Evolutionary conservation across 2,113 vertebrate genomes (phyloP).

Genomic region (Circaetus gallicus): DNA sequence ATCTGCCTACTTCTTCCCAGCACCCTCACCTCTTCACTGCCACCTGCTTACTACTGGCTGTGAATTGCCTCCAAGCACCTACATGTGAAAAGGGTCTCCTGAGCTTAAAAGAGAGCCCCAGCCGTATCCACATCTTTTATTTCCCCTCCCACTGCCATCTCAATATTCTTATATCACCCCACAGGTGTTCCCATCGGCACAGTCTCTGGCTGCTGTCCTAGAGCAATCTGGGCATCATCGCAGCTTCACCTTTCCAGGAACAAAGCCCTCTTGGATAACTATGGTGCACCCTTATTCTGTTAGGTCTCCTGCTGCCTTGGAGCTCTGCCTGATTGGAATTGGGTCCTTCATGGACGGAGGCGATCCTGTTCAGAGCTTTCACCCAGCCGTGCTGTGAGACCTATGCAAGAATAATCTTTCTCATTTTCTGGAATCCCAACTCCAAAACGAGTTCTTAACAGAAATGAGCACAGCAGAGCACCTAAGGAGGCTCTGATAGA

Average conservation of each 20-base stretch:
- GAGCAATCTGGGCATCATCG: background rate
- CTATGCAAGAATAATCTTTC: background rate
- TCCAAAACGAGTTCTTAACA: background rate
- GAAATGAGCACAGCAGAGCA: background rate
- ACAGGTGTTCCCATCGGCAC: background rate
- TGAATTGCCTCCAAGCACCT: background rate
- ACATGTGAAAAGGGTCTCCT: background rate
- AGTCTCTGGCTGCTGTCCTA: background rate
- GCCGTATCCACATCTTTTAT: background rate
- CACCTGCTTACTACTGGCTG: background rate
- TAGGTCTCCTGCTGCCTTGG: background rate
- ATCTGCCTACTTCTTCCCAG: background rate
- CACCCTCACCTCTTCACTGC: background rate
- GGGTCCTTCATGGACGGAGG: background rate
- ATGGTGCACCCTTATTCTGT: background rate
- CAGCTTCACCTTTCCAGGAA: background rate
- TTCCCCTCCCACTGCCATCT: background rate
- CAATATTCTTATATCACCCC: background rate
- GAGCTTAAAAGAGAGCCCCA: background rate
- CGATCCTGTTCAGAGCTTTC: background rate
- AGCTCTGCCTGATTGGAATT: background rate
- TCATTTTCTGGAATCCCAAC: background rate
- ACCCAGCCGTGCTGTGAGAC: background rate
- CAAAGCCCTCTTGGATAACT: background rate
- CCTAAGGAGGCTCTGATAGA: background rate